These are phyloP conservation scores for Lota lota DNA, from an alignment of 2,113 vertebrate genomes.

Conservation along the genomic window DNA sequence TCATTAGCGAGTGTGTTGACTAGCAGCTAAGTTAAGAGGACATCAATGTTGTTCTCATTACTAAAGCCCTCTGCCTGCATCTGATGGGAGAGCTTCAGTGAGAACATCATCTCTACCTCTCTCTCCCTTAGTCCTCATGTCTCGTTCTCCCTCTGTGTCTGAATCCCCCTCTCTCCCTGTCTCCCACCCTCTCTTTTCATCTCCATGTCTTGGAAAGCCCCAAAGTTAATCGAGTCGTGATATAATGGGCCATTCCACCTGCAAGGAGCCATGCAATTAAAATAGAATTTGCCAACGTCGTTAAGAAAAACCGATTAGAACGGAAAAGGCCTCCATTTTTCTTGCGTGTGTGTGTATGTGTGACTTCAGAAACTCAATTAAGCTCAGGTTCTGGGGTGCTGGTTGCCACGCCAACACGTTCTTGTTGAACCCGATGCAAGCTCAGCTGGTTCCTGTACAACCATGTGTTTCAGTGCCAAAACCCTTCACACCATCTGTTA, in stretches of 20 bases:
- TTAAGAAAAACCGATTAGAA: constrained; percentile 41
- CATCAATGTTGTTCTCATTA: too few relatives aligned
- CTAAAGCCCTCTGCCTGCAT: too few relatives aligned
- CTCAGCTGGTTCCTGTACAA: not conserved
- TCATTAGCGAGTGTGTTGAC: too few relatives aligned
- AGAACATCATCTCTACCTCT: too few relatives aligned
- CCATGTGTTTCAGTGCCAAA: too few relatives aligned
- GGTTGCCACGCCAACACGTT: not conserved
- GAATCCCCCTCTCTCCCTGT: too few relatives aligned
- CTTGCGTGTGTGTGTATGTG: not conserved
- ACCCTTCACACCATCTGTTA: too few relatives aligned
- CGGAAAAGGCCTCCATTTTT: constrained; percentile 15
- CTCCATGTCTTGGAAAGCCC: not conserved
- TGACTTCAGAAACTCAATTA: not conserved
- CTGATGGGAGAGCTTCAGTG: too few relatives aligned
- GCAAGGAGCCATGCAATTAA: constrained; percentile 48
- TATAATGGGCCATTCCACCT: constrained; percentile 34
- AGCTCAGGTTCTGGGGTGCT: not conserved
- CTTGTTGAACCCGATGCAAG: not conserved
- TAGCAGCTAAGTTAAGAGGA: too few relatives aligned
- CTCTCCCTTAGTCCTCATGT: too few relatives aligned
- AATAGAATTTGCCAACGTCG: constrained; percentile 46
- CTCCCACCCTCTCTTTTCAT: too few relatives aligned
- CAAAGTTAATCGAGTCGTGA: constrained; percentile 38
- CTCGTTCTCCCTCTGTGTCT: too few relatives aligned